Evolutionary conservation across 2,888 invertebrate genomes (phyloP).

Genomic region (Conops quadrifasciatus): DNA sequence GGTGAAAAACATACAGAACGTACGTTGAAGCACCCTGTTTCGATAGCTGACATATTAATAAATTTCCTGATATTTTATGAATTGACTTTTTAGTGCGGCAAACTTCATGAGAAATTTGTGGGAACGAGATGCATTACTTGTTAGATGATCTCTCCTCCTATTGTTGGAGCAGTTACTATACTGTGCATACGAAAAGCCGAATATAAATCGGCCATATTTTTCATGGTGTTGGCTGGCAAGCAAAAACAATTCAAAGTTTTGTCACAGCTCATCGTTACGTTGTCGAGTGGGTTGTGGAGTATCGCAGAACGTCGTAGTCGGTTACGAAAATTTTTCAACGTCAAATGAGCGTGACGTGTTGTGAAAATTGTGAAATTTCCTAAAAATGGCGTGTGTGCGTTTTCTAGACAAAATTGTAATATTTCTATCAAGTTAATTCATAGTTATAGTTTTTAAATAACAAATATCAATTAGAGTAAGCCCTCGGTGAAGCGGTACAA

Average conservation of each 20-base stretch:
- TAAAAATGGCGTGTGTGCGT: constrained; percentile 31
- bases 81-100: too few relatives aligned
- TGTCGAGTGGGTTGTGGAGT: constrained; percentile 12
- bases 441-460: constrained; percentile 19
- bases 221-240: neutral
- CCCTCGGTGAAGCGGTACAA: neutral
- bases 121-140: too few relatives aligned
- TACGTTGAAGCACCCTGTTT: too few relatives aligned
- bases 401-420: constrained; percentile 20
- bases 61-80: too few relatives aligned
- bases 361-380: constrained; percentile 35
- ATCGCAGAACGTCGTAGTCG: constrained; percentile 8
- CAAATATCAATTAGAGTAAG: constrained; percentile 10
- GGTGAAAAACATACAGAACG: too few relatives aligned
- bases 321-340: constrained; percentile 26
- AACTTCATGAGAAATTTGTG: too few relatives aligned
- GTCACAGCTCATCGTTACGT: constrained; percentile 14
- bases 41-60: too few relatives aligned
- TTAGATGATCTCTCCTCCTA: too few relatives aligned
- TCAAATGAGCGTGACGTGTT: constrained; percentile 35
- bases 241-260: neutral
- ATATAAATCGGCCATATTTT: constrained; percentile 2
- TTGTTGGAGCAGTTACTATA: too few relatives aligned
- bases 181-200: too few relatives aligned
- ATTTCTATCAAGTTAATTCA: constrained; percentile 11